Evolutionary conservation across 2,888 invertebrate species (phyloP).

Genomic region (Eumacrocentrus americanus): DNA sequence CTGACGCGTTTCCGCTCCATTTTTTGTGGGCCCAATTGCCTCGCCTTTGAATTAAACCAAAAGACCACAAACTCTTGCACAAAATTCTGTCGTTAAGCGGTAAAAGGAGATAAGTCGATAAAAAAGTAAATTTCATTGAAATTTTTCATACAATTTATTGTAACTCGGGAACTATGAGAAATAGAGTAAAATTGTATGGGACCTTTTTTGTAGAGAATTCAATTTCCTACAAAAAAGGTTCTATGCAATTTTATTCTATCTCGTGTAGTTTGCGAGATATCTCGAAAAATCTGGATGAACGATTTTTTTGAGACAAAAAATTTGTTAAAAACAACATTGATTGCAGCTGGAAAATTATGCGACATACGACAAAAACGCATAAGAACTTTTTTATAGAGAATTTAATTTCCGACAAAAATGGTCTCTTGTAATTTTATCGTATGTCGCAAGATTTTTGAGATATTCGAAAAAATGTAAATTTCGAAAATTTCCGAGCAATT

Average conservation of each 20-base stretch:
- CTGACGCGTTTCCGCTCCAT: constrained; percentile 53
- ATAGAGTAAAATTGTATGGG: not conserved
- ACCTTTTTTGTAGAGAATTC: not conserved
- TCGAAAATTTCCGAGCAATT: too few species aligned
- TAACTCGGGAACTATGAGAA: not conserved
- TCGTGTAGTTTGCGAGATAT: not conserved
- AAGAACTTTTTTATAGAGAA: not conserved
- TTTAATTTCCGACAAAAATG: not conserved
- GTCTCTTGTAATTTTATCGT: not conserved
- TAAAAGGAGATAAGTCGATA: not conserved
- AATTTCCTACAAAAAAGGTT: not conserved
- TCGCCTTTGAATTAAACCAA: constrained; percentile 7
- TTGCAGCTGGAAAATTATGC: not conserved
- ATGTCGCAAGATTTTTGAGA: not conserved
- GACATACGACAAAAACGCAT: not conserved
- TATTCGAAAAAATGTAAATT: not conserved
- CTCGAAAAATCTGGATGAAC: not conserved
- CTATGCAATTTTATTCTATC: not conserved
- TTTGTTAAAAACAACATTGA: not conserved
- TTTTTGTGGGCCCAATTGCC: constrained; percentile 48
- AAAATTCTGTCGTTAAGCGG: not conserved
- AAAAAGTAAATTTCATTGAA: too few species aligned
- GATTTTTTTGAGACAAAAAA: not conserved
- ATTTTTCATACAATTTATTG: not conserved
- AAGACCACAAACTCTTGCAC: not conserved